Conservation (phyloP, 2,888 invertebrate species). For the Xanthorhoe spadicearia region DNA sequence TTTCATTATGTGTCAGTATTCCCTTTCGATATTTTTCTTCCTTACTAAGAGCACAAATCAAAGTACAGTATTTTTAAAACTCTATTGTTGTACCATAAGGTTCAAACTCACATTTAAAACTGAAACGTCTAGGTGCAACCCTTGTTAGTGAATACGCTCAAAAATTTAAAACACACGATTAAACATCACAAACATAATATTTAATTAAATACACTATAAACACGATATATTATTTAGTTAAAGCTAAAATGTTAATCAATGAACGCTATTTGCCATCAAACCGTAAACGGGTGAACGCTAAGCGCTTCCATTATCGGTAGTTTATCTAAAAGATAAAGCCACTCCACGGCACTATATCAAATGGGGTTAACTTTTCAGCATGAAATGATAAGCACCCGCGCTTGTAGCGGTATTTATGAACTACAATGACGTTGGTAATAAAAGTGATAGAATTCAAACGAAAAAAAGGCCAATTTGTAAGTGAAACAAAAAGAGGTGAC, state of each 20-base stretch:
- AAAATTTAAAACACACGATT: too few relatives aligned
- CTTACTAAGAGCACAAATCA: too few relatives aligned
- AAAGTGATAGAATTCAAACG: neutral
- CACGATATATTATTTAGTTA: neutral
- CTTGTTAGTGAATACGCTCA: too few relatives aligned
- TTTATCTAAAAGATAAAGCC: slow-evolving; percentile 22
- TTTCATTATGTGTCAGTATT: too few relatives aligned
- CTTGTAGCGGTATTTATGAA: neutral
- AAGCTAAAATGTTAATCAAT: slow-evolving; percentile 1
- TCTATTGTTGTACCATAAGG: too few relatives aligned
- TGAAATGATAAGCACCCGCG: slow-evolving; percentile 5
- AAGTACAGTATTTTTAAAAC: too few relatives aligned
- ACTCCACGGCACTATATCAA: slow-evolving; percentile 16
- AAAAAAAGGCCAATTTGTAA: too few relatives aligned
- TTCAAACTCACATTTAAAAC: too few relatives aligned
- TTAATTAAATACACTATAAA: neutral
- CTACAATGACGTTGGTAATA: neutral
- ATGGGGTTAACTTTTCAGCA: slow-evolving; percentile 20
- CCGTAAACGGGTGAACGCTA: slow-evolving; percentile 11
- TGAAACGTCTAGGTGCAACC: too few relatives aligned
- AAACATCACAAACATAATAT: too few relatives aligned
- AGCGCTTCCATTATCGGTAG: slow-evolving; percentile 20
- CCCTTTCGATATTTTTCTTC: too few relatives aligned
- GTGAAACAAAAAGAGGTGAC: too few relatives aligned
- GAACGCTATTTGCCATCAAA: slow-evolving; percentile 11